A percentile compares a stretch with the other conserved stretches of the same genome.
Evolutionary conservation across 2,797 vertebrate species (phyloP).

Genomic region (Myiotriccus ornatus): DNA sequence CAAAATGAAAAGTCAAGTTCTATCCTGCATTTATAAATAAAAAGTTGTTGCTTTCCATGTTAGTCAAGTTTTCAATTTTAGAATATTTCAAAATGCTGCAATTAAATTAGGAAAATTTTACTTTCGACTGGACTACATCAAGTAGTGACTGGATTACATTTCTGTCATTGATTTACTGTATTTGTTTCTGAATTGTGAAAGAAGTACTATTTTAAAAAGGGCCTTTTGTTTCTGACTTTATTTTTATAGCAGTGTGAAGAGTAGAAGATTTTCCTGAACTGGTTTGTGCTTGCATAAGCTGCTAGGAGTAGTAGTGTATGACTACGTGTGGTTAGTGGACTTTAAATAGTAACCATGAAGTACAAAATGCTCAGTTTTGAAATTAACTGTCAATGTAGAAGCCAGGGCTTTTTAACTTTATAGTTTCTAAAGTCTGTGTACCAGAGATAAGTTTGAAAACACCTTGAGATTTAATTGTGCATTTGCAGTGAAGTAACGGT

Average conservation of each 20-base stretch:
- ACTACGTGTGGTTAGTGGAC: constrained; percentile 37
- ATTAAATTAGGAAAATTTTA: background rate
- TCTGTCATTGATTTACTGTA: constrained; percentile 7
- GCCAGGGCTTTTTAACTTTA: background rate
- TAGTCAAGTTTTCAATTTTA: constrained; percentile 24
- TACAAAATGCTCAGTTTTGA: constrained; percentile 22
- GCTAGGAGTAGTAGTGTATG: background rate
- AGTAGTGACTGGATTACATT: constrained; percentile 4
- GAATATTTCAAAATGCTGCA: constrained; percentile 12
- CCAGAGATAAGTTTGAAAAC: constrained; percentile 1
- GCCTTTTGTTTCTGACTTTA: constrained; percentile 32
- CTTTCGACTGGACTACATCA: background rate
- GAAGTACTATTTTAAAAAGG: background rate
- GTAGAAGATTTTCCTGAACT: background rate
- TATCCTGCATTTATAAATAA: background rate
- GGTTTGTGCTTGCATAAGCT: background rate
- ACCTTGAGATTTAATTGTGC: constrained; percentile 12
- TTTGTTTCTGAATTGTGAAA: constrained; percentile 43
- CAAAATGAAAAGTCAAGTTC: background rate
- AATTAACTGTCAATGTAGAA: background rate
- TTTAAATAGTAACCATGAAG: background rate
- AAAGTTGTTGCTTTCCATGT: background rate
- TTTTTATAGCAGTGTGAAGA: constrained; percentile 19
- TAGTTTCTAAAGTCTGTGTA: background rate
- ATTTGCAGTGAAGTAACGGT: background rate